Evolutionary conservation across 2,888 invertebrate species (phyloP).

Genomic region (Ormyrus nitidulus): DNA sequence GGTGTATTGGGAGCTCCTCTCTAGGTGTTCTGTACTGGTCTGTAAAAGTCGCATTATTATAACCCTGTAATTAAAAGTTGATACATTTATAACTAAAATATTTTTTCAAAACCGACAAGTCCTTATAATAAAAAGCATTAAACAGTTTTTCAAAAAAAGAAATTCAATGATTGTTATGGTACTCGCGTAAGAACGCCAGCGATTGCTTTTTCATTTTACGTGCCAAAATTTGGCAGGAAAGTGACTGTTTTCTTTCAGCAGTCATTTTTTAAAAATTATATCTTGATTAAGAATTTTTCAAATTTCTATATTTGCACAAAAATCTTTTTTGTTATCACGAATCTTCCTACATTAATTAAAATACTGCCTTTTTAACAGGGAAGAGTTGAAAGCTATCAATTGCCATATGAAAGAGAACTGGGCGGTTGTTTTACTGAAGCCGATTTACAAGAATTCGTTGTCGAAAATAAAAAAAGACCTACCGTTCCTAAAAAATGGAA

Average conservation of each 20-base stretch:
- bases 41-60: too few relatives aligned
- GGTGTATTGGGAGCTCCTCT: constrained; percentile 95
- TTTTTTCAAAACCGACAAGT: too few relatives aligned
- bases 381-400: constrained; percentile 87
- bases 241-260: constrained; percentile 66
- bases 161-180: too few relatives aligned
- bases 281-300: constrained; percentile 14
- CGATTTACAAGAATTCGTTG: constrained; percentile 97
- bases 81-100: too few relatives aligned
- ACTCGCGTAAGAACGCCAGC: too few relatives aligned
- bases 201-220: too few relatives aligned
- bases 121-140: too few relatives aligned
- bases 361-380: constrained; percentile 70
- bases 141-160: too few relatives aligned
- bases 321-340: not conserved
- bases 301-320: not conserved
- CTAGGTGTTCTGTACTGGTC: constrained; percentile 79
- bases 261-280: not conserved
- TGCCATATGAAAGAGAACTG: constrained; percentile 94
- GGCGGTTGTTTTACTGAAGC: constrained; percentile 92
- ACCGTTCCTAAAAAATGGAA: constrained; percentile 89
- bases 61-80: too few relatives aligned
- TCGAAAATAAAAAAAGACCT: constrained; percentile 92
- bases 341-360: not conserved
- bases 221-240: constrained; percentile 73